Evolutionary conservation across 2,797 vertebrate genomes (phyloP), one percentile per base, ranked within the genome.

Genomic region (Vireo griseus): DNA sequence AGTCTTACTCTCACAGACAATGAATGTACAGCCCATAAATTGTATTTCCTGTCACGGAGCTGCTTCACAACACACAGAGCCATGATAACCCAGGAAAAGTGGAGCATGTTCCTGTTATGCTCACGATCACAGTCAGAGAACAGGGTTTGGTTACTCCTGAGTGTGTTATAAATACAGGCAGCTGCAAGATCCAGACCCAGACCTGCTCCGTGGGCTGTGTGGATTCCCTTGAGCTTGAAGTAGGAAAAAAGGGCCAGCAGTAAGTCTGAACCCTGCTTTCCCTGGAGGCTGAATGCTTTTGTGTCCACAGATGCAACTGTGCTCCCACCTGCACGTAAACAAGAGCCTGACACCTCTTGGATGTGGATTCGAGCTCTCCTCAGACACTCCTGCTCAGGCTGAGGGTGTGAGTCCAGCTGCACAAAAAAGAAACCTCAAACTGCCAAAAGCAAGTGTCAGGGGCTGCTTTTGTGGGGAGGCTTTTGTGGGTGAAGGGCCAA

Each of bases 151-250:
- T 77, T 66, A 31, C 26, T 90, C 52, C 82, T 61, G 10, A 55
- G 66, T 0, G 1, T 52, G 50, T 37, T 65, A 61, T 35, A 85
- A 86, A 75, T n/a, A 52, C 10, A 55, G 52, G 11, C 90, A 91
- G 68, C 76, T 72, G 76, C 2, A 2, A 65, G 79, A 74, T 42
- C 29, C 55, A 57, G 54, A 47, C 6, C 45, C 72, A 80, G 51
- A 22, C 35, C 40, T 81, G 33, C 26, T 77, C 59, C 0, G 0
- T 35, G 59, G 59, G 26, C 44, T 3, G 1, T 52, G 81, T 35
- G 73, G 28, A 37, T 91, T 62, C 54, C 50, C 28, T 72, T 50
- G 72, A 42, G 45, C 68, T 79, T 82, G n/a, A 61, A 35, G 82
- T 4, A 76, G 65, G 61, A n/a, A 58, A 52, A 71, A 90, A 45